Percentiles rank a stretch among this genome's conserved stretches.
phyloP scores from a whole-genome alignment of 2,888 invertebrate genomes.

The Acronicta leporina region DNA sequence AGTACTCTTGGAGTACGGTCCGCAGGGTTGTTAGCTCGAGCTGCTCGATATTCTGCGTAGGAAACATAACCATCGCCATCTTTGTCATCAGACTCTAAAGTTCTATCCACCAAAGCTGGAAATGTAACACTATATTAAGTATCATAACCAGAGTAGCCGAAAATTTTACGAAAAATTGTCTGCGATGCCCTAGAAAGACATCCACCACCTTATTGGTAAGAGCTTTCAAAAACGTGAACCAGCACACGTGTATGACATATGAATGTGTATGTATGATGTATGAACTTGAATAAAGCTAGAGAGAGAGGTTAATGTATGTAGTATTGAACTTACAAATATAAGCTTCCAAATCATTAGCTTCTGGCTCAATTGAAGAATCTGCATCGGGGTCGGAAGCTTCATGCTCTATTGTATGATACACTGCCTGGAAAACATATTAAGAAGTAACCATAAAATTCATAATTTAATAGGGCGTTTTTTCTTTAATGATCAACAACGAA shows the following conservation, averaged over 20 bases:
- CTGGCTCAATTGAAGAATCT: conserved; percentile 77
- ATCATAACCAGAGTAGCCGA: too few species aligned
- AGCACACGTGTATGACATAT: too few species aligned
- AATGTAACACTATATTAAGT: conserved; percentile 4
- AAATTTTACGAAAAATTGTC: too few species aligned
- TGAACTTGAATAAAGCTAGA: too few species aligned
- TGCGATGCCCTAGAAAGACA: too few species aligned
- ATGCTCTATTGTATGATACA: conserved; percentile 92
- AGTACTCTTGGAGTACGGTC: conserved; percentile 74
- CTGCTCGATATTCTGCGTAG: conserved; percentile 92
- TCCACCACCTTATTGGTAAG: too few species aligned
- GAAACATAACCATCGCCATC: conserved; percentile 96
- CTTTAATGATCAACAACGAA: too few species aligned
- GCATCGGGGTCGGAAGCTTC: conserved; percentile 79
- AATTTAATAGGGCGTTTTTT: too few species aligned
- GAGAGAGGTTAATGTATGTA: too few species aligned
- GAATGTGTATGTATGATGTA: too few species aligned
- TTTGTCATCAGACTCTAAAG: conserved; percentile 94
- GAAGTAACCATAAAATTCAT: too few species aligned
- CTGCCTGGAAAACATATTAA: conserved; percentile 87
- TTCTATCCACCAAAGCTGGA: conserved; percentile 95
- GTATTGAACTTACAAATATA: conserved; percentile 69
- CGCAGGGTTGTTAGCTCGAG: conserved; percentile 65
- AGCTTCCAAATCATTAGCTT: conserved; percentile 74
- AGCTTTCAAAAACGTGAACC: too few species aligned